phyloP scores from a whole-genome alignment of 2,888 invertebrate genomes.

The Ophion slaviceki region DNA sequence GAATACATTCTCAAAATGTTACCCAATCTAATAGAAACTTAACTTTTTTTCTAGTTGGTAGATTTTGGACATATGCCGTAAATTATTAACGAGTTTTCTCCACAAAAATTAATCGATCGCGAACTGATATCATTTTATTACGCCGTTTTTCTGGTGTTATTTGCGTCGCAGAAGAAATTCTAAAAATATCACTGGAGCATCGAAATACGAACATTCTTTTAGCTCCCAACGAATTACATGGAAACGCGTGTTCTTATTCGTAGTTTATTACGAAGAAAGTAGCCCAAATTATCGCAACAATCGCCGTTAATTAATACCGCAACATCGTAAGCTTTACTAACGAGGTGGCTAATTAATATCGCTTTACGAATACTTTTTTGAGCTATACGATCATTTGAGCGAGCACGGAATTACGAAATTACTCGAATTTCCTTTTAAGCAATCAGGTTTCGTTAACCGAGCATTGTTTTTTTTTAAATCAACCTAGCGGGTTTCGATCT shows the following conservation, averaged over 20 bases:
- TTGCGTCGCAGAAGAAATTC: slow-evolving; percentile 9
- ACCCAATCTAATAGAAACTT: no score
- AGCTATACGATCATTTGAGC: not conserved
- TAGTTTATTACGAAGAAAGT: not conserved
- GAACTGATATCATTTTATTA: not conserved
- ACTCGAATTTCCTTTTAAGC: not conserved
- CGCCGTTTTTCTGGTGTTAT: not conserved
- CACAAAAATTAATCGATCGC: not conserved
- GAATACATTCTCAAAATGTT: slow-evolving; percentile 9
- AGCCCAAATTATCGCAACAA: slow-evolving; percentile 13
- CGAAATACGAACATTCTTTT: not conserved
- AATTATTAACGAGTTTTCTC: not conserved
- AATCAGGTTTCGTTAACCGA: not conserved
- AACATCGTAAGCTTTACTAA: not conserved
- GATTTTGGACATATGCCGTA: no score
- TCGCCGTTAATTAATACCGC: slow-evolving; percentile 4
- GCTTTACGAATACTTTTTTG: not conserved
- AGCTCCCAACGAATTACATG: not conserved
- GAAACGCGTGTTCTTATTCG: not conserved
- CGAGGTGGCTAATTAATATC: slow-evolving; percentile 1
- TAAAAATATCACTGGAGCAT: slow-evolving; percentile 3
- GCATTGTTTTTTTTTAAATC: slow-evolving; percentile 20
- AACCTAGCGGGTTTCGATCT: slow-evolving; percentile 87
- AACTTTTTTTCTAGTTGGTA: no score
- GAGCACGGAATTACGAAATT: not conserved